Evolutionary conservation across 2,888 invertebrate species (phyloP).

Genomic region (Napeogenes sylphis): DNA sequence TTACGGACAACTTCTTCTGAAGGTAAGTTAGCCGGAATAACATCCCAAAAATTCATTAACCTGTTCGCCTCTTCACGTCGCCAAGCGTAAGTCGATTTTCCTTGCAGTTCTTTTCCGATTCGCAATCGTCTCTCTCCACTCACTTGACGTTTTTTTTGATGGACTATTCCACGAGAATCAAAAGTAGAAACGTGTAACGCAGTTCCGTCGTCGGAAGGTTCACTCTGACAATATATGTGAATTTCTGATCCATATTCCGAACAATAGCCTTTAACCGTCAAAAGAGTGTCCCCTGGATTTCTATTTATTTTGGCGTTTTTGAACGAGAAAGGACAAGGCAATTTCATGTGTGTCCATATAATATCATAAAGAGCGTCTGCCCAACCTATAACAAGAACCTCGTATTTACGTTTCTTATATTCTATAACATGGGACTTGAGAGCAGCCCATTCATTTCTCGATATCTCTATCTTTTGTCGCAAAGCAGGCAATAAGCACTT

Average conservation of each 20-base stretch:
- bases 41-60: slow-evolving; percentile 16
- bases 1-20: slow-evolving; percentile 19
- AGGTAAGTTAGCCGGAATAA: slow-evolving; percentile 14
- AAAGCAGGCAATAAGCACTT: too few relatives aligned
- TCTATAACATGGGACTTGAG: slow-evolving; percentile 1
- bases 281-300: slow-evolving; percentile 23
- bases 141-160: slow-evolving; percentile 12
- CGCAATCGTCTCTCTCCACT: slow-evolving; percentile 12
- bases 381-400: slow-evolving; percentile 9
- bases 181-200: slow-evolving; percentile 14
- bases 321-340: slow-evolving; percentile 10
- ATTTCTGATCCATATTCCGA: slow-evolving; percentile 7
- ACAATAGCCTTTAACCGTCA: slow-evolving; percentile 5
- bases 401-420: slow-evolving; percentile 6
- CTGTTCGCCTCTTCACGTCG: slow-evolving; percentile 10
- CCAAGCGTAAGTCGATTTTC: slow-evolving; percentile 14
- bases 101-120: slow-evolving; percentile 17
- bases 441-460: not conserved
- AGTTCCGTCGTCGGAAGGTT: slow-evolving; percentile 6
- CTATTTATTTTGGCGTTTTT: slow-evolving; percentile 9
- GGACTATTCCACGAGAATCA: slow-evolving; percentile 12
- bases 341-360: slow-evolving; percentile 6
- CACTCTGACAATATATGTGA: slow-evolving; percentile 23
- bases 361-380: slow-evolving; percentile 7
- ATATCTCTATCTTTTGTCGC: not conserved